Evolutionary conservation across 2,888 invertebrate genomes (phyloP).

Genomic region (Cotesia congregata): DNA sequence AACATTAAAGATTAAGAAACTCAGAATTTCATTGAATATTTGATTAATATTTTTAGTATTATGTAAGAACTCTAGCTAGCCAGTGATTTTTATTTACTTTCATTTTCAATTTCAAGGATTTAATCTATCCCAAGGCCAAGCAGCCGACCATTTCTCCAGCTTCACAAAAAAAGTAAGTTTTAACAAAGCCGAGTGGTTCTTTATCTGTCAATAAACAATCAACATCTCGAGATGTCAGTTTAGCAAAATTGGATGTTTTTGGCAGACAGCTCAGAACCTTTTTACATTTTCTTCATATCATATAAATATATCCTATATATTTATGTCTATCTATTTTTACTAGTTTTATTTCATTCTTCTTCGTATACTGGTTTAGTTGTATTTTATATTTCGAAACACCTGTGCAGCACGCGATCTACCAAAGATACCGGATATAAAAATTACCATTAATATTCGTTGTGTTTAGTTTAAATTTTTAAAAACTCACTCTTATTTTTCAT

Average conservation of each 20-base stretch:
- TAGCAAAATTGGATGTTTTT: background rate
- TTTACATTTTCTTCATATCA: background rate
- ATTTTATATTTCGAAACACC: slow-evolving; percentile 39
- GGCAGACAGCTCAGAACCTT: background rate
- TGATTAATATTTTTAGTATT: too few species aligned
- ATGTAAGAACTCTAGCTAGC: too few species aligned
- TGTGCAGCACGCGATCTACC: slow-evolving; percentile 40
- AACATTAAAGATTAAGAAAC: too few species aligned
- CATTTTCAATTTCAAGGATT: background rate
- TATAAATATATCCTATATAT: background rate
- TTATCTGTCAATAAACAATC: background rate
- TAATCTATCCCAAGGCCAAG: background rate
- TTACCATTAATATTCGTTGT: background rate
- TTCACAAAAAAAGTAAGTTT: too few species aligned
- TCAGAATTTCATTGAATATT: too few species aligned
- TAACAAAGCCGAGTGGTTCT: background rate
- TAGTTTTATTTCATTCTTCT: background rate
- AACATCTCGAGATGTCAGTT: background rate
- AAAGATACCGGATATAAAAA: slow-evolving; percentile 37
- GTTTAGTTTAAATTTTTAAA: too few species aligned
- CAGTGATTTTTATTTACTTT: too few species aligned
- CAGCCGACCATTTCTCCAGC: background rate
- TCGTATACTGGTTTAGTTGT: background rate
- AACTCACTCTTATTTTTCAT: too few species aligned
- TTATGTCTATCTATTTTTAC: background rate